These are phyloP conservation scores for Cryptoblepharus egeriae DNA, from an alignment of 2,797 vertebrate species.

Conservation along the genomic window DNA sequence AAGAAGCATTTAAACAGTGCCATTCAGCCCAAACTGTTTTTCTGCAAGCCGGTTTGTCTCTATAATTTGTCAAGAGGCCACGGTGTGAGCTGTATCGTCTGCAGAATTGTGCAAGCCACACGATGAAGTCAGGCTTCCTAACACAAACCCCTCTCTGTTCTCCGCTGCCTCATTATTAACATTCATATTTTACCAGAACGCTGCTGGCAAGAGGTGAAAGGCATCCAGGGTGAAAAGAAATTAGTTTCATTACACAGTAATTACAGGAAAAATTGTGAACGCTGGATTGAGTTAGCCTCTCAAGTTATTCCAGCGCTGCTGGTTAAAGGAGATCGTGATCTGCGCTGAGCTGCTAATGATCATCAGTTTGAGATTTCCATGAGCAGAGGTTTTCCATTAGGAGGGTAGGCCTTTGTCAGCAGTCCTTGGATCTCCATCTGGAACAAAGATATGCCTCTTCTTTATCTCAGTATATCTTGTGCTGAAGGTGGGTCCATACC, in stretches of 20 bases:
- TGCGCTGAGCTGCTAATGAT: slow-evolving; percentile 58
- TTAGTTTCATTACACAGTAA: slow-evolving; percentile 69
- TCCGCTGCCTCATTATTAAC: slow-evolving; percentile 62
- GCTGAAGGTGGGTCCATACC: slow-evolving; percentile 17
- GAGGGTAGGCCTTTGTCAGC: slow-evolving; percentile 35
- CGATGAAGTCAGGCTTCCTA: slow-evolving; percentile 55
- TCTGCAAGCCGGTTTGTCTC: neutral
- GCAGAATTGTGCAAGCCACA: slow-evolving; percentile 15
- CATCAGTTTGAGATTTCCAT: slow-evolving; percentile 65
- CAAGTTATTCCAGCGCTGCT: slow-evolving; percentile 62
- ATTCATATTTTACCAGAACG: slow-evolving; percentile 52
- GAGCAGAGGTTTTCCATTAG: slow-evolving; percentile 40
- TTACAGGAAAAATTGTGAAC: slow-evolving; percentile 61
- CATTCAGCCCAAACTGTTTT: slow-evolving; percentile 26
- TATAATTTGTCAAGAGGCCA: neutral
- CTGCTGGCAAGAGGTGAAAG: slow-evolving; percentile 69
- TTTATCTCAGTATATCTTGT: neutral
- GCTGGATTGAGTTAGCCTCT: slow-evolving; percentile 56
- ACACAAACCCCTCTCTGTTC: slow-evolving; percentile 56
- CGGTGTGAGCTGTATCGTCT: slow-evolving; percentile 21
- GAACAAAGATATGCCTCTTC: neutral
- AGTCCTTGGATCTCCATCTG: slow-evolving; percentile 39
- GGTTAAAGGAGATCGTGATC: slow-evolving; percentile 67
- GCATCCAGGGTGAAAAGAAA: slow-evolving; percentile 66
- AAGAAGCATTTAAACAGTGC: slow-evolving; percentile 17